These are phyloP conservation scores for Brachyrhaphis roseni DNA, from an alignment of 2,797 vertebrate genomes.

Conservation along the genomic window DNA sequence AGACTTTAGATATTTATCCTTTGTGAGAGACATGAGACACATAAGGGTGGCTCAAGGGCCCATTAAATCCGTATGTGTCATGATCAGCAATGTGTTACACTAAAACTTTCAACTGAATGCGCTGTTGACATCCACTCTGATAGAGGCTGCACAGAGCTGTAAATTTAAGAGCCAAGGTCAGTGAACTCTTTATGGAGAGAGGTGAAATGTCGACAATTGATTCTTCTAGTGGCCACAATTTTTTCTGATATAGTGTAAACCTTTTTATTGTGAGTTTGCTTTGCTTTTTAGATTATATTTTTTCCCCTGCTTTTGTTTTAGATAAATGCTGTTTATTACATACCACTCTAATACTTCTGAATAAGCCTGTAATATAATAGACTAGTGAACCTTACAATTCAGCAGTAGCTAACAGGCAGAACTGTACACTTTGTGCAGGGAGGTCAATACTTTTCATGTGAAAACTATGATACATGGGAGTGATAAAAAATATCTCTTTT, in stretches of 20 bases:
- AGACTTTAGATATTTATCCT: constrained; percentile 68
- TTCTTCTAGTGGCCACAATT: constrained; percentile 74
- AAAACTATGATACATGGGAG: neutral
- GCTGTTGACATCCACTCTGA: constrained; percentile 71
- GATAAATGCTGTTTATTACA: constrained; percentile 10
- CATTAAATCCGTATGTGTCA: constrained; percentile 78
- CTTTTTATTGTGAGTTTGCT: constrained; percentile 58
- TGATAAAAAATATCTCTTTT: neutral
- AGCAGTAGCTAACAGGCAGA: neutral
- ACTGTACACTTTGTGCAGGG: neutral
- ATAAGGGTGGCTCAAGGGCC: constrained; percentile 67
- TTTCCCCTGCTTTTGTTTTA: constrained; percentile 22
- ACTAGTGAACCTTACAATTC: neutral
- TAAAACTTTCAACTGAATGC: constrained; percentile 75
- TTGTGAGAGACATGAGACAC: constrained; percentile 62
- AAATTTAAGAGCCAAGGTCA: constrained; percentile 77
- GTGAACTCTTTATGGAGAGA: constrained; percentile 71
- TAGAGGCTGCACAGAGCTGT: constrained; percentile 62
- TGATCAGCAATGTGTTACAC: constrained; percentile 70
- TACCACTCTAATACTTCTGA: neutral
- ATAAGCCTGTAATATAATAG: neutral
- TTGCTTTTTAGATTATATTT: constrained; percentile 27
- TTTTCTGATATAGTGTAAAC: constrained; percentile 70
- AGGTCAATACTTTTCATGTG: neutral
- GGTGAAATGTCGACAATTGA: constrained; percentile 83